Percentiles rank a stretch among this genome's conserved stretches.
Conservation (phyloP, 2,113 vertebrate species). For the Rhodinocichla rosea region DNA sequence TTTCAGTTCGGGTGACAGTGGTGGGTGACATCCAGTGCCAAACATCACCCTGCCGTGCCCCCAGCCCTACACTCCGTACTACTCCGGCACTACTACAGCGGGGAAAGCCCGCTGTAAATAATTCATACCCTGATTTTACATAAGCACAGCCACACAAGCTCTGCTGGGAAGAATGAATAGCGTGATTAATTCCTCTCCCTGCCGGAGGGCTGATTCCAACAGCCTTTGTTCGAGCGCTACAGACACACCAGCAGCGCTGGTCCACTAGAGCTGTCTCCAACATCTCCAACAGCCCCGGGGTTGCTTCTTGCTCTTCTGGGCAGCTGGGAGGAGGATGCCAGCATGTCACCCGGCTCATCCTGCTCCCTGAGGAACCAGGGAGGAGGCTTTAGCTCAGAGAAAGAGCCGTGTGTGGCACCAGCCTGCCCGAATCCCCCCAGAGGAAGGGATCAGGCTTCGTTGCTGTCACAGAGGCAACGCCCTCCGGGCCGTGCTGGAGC, state of each 20-base stretch:
- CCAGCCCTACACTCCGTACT: neutral
- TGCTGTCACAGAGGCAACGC: neutral
- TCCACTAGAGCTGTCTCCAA: neutral
- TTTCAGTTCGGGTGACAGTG: neutral
- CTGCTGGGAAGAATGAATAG: conserved; percentile 13
- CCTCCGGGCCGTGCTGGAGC: neutral
- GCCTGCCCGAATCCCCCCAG: neutral
- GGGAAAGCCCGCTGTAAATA: conserved; percentile 47
- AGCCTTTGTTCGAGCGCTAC: neutral
- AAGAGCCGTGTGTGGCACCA: neutral
- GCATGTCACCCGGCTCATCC: neutral
- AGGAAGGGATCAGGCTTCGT: neutral
- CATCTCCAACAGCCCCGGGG: neutral
- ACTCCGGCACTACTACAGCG: neutral
- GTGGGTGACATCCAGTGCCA: neutral
- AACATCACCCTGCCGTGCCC: neutral
- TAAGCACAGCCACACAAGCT: neutral
- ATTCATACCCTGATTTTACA: conserved; percentile 23
- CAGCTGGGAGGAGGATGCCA: neutral
- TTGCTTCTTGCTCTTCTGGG: neutral
- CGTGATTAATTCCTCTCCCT: conserved; percentile 20
- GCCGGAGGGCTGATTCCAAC: conserved; percentile 3
- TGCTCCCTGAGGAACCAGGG: neutral
- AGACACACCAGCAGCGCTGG: neutral
- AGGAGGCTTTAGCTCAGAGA: neutral